Percentiles rank a stretch among this genome's conserved stretches.
Conservation (phyloP, 2,888 invertebrate species). For the Sepiola atlantica region DNA sequence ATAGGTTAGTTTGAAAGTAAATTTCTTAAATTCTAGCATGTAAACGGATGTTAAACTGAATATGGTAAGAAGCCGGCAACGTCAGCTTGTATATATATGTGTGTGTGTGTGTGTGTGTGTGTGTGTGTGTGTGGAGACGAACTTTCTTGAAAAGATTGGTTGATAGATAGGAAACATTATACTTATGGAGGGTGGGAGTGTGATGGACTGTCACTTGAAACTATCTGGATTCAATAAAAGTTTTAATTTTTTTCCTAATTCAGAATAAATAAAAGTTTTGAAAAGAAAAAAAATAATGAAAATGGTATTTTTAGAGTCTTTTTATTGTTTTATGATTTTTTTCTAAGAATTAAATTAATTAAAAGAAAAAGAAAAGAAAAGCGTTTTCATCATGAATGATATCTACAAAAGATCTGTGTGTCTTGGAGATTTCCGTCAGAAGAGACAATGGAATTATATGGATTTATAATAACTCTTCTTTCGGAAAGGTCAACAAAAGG, state of each 20-base stretch:
- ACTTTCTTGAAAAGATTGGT: neutral
- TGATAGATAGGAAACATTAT: neutral
- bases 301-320: neutral
- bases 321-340: neutral
- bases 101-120: neutral
- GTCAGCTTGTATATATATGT: neutral
- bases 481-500: neutral
- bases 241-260: neutral
- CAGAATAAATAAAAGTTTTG: neutral
- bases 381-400: neutral
- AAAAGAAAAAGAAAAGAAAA: neutral
- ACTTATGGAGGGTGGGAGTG: neutral
- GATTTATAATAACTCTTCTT: neutral
- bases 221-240: neutral
- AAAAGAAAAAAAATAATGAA: neutral
- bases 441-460: conserved; percentile 1
- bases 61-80: neutral
- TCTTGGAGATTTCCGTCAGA: neutral
- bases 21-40: too few relatives aligned
- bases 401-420: neutral
- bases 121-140: neutral
- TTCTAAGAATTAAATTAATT: neutral
- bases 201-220: neutral
- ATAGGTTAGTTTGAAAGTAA: too few relatives aligned
- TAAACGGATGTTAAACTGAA: too few relatives aligned